Evolutionary conservation across 1,140 invertebrate genomes (phyloP).

Genomic region (Planococcus citri): DNA sequence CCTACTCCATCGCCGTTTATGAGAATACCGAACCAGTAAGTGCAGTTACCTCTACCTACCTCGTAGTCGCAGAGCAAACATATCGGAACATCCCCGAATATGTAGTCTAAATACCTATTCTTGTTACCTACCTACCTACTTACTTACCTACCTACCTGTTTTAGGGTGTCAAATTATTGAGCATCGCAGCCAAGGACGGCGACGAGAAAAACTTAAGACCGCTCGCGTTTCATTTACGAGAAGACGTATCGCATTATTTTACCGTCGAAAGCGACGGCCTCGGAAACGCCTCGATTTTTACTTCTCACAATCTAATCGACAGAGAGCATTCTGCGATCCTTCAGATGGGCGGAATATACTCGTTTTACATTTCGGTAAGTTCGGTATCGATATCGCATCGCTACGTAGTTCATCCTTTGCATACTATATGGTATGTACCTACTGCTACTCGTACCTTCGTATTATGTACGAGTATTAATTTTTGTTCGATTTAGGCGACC

Average conservation of each 20-base stretch:
- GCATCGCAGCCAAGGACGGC: conserved; percentile 57
- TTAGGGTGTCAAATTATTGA: conserved; percentile 44
- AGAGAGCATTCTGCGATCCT: conserved; percentile 57
- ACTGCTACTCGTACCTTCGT: neutral
- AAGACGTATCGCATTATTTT: conserved; percentile 55
- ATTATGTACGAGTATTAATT: too few relatives aligned
- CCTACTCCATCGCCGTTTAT: conserved; percentile 57
- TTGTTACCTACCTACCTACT: too few relatives aligned
- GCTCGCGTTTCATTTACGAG: conserved; percentile 50
- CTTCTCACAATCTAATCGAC: conserved; percentile 51
- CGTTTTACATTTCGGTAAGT: conserved; percentile 49
- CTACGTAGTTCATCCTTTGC: neutral
- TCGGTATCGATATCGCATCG: too few relatives aligned
- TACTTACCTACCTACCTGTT: neutral
- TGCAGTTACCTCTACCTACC: too few relatives aligned
- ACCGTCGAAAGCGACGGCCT: conserved; percentile 38
- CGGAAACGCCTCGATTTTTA: conserved; percentile 37
- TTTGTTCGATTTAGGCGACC: conserved; percentile 41
- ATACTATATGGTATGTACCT: conserved; percentile 23
- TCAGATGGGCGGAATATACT: conserved; percentile 65
- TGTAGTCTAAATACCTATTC: too few relatives aligned
- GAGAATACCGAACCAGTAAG: conserved; percentile 53
- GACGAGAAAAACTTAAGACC: conserved; percentile 57
- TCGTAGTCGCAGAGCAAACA: neutral
- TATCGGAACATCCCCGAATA: too few relatives aligned